Evolutionary conservation across 2,797 vertebrate genomes (phyloP).

Genomic region (Labeo calbasu): DNA sequence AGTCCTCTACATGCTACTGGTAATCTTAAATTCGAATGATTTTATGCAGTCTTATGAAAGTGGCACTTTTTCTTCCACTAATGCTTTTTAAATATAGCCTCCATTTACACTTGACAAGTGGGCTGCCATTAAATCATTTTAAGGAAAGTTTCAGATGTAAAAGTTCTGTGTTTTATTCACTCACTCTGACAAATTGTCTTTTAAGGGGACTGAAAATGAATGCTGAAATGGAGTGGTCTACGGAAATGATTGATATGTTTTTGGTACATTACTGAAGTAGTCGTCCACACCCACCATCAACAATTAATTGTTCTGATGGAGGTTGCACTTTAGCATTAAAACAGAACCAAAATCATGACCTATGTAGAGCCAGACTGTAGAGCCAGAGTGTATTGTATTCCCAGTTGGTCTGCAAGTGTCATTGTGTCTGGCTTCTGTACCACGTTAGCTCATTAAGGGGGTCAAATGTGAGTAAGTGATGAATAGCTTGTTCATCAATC

Average conservation of each 20-base stretch:
- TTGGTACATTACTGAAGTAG: neutral
- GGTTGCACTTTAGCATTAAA: constrained; percentile 36
- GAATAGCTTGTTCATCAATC: constrained; percentile 49
- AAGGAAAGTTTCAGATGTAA: constrained; percentile 45
- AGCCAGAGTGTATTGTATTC: constrained; percentile 20
- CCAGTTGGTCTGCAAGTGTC: neutral
- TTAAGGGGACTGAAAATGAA: constrained; percentile 26
- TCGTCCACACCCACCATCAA: neutral
- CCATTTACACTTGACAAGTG: constrained; percentile 38
- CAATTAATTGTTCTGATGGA: constrained; percentile 4
- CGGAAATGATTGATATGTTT: constrained; percentile 9
- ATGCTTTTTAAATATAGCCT: constrained; percentile 40
- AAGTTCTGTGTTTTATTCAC: constrained; percentile 21
- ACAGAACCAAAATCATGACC: constrained; percentile 25
- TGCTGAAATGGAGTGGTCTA: constrained; percentile 13
- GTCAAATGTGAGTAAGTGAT: constrained; percentile 53
- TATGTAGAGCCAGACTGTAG: constrained; percentile 27
- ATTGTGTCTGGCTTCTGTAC: constrained; percentile 34
- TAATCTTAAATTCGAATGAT: neutral
- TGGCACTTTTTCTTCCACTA: constrained; percentile 30
- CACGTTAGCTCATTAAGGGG: constrained; percentile 44
- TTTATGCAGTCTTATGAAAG: constrained; percentile 26
- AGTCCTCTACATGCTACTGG: neutral
- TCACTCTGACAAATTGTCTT: constrained; percentile 33
- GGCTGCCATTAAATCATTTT: constrained; percentile 39